These are phyloP conservation scores for Toxotes chatareus DNA, from an alignment of 2,113 vertebrate genomes.

Conservation along the genomic window DNA sequence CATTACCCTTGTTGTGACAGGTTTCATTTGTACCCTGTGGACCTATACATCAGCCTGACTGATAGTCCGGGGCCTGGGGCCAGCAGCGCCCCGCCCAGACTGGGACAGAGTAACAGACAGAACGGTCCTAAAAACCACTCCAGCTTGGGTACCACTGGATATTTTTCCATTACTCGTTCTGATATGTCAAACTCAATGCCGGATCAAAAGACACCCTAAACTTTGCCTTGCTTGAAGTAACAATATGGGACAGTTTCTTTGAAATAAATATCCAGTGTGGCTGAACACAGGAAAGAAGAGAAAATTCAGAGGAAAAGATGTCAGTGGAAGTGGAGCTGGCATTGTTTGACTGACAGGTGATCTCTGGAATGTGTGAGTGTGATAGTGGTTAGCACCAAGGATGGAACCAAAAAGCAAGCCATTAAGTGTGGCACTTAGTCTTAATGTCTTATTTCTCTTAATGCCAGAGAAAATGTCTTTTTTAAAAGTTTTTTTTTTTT, in stretches of 20 bases:
- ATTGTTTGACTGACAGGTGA: slow-evolving; percentile 49
- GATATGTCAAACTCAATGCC: slow-evolving; percentile 56
- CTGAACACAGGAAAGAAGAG: slow-evolving; percentile 12
- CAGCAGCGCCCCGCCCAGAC: slow-evolving; percentile 65
- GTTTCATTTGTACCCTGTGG: slow-evolving; percentile 82
- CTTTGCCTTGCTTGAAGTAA: slow-evolving; percentile 35
- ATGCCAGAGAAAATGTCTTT: neutral
- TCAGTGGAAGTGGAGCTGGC: neutral
- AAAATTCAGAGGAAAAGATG: neutral
- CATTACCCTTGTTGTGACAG: slow-evolving; percentile 86
- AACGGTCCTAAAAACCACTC: slow-evolving; percentile 67
- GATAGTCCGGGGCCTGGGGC: slow-evolving; percentile 76
- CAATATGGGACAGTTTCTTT: slow-evolving; percentile 24
- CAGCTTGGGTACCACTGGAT: slow-evolving; percentile 50
- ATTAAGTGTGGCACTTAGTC: slow-evolving; percentile 54
- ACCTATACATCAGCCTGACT: slow-evolving; percentile 82
- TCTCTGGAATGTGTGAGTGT: slow-evolving; percentile 17
- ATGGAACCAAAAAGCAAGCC: slow-evolving; percentile 35
- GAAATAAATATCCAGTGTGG: slow-evolving; percentile 23
- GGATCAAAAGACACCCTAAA: slow-evolving; percentile 29
- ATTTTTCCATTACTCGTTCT: slow-evolving; percentile 63
- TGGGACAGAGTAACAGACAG: slow-evolving; percentile 70
- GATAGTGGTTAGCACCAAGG: slow-evolving; percentile 7
- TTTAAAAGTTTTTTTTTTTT: neutral
- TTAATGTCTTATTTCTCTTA: slow-evolving; percentile 1